A percentile compares a stretch with the other conserved stretches of the same genome.
Evolutionary conservation across 2,888 invertebrate genomes (phyloP).

Genomic region (Rhagonycha fulva): DNA sequence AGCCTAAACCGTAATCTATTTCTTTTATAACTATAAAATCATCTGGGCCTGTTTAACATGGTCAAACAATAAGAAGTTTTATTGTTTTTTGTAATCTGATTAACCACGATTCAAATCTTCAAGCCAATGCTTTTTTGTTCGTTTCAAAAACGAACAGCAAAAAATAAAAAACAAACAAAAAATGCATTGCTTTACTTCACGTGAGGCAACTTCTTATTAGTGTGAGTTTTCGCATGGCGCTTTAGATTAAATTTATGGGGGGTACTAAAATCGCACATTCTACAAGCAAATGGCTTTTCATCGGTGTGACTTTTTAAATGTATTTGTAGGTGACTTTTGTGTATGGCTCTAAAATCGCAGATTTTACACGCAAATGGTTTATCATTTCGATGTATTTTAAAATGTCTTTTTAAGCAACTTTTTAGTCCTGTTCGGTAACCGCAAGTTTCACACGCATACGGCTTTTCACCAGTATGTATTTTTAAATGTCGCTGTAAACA

Average conservation of each 20-base stretch:
- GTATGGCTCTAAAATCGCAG: background rate
- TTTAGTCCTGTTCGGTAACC: background rate
- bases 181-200: background rate
- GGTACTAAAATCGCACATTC: background rate
- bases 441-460: background rate
- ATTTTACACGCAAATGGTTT: background rate
- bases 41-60: too few species aligned
- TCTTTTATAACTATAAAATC: too few species aligned
- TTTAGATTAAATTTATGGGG: background rate
- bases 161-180: background rate
- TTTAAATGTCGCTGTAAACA: background rate
- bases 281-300: background rate
- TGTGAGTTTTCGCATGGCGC: background rate
- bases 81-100: background rate
- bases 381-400: background rate
- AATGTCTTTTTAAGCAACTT: background rate
- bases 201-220: background rate
- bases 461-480: background rate
- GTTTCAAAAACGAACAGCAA: background rate
- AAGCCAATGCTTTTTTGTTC: background rate
- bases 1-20: too few species aligned
- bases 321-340: background rate
- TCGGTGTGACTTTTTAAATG: background rate
- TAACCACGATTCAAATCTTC: background rate
- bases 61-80: background rate